Evolutionary conservation across 2,113 vertebrate species (phyloP), one percentile per base, ranked within the genome.

Genomic region (Hippocampus guttulatus): DNA sequence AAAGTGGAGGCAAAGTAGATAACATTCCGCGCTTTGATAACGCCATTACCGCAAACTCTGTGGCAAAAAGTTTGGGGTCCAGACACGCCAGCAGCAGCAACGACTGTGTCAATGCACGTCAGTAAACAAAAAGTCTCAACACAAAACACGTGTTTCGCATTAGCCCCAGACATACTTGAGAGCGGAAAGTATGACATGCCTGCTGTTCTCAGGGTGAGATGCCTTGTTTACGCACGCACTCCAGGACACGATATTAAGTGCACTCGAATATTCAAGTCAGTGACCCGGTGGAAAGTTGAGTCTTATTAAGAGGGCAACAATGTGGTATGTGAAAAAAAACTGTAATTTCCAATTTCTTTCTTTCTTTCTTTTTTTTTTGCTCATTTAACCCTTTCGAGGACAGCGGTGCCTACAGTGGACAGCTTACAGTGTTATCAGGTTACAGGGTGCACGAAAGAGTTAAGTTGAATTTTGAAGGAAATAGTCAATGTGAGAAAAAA

Each of bases 41-140:
- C 76, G 57, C 77, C 80, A 69, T 74, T 78, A 81, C 75, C 75
- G 76, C 84, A 67, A 88, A 87, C 85, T 71, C 9, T 0, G 75
- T 69, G 88, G 83, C 89, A 90, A 84, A 66, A 40, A 43, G 49
- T 81, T 58, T 55, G 30, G 78, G 78, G 75, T 84, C 85, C 77
- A 21, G 72, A 67, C 65, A 74, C 78, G 88, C 47, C 89, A 86
- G 15, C 14, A 47, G 88, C 89, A 85, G 84, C 66, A 90, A 83
- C 70, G 86, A 89, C 85, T 77, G 78, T 75, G 86, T 81, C 62
- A 51, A 83, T 80, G 81, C 80, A 87, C 88, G 86, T 90, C 89
- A 91, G 78, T 88, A 89, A 91, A 91, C 85, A 89, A 81, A 88
- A 70, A 45, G 77, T 78, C 75, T 74, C 67, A 68, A 70, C 66